Evolutionary conservation across 2,888 invertebrate genomes (phyloP).

Genomic region (Sipunculus nudus): DNA sequence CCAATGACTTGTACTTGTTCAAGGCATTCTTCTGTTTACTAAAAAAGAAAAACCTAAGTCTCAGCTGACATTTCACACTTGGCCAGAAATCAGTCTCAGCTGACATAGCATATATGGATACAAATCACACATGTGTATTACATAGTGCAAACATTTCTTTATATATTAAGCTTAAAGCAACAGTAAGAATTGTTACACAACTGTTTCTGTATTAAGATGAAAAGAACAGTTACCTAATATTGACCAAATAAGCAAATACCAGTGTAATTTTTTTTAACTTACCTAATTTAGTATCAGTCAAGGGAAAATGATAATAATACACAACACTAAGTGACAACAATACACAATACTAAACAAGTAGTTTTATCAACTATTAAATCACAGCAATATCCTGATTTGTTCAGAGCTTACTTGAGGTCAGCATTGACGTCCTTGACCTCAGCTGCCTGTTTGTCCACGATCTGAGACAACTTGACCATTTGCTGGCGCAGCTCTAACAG

Average conservation of each 20-base stretch:
- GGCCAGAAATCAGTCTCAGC: no score
- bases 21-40: conserved; percentile 57
- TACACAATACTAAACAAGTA: background rate
- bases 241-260: no score
- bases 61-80: no score
- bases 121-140: no score
- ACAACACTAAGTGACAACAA: background rate
- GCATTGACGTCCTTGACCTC: conserved; percentile 49
- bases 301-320: background rate
- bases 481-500: conserved; percentile 59
- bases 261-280: background rate
- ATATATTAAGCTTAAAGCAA: no score
- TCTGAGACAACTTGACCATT: conserved; percentile 62
- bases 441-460: conserved; percentile 62
- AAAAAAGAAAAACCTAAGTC: conserved; percentile 15
- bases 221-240: no score
- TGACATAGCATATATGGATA: no score
- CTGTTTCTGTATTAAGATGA: no score
- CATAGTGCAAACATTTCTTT: no score
- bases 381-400: background rate
- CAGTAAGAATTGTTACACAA: no score
- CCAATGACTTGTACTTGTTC: conserved; percentile 47
- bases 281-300: background rate
- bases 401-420: conserved; percentile 49
- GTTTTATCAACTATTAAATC: background rate